Evolutionary conservation across 2,888 invertebrate genomes (phyloP).

Genomic region (Plusia festucae): DNA sequence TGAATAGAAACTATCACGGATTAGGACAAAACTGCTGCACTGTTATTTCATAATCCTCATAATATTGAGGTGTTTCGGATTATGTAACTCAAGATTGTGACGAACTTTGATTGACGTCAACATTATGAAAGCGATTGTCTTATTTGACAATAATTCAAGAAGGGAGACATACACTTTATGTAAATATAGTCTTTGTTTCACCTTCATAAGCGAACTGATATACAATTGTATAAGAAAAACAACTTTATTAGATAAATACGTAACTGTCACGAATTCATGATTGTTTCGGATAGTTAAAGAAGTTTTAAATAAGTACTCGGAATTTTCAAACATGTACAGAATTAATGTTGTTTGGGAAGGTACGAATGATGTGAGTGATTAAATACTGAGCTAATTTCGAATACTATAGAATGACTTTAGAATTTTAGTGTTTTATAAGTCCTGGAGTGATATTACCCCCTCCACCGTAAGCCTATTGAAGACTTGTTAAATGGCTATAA

Average conservation of each 20-base stretch:
- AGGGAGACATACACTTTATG: background rate
- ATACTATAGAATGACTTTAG: background rate
- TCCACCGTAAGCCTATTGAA: background rate
- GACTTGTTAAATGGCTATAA: background rate
- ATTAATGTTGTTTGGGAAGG: background rate
- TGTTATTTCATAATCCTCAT: background rate
- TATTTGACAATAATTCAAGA: background rate
- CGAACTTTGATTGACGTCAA: slow-evolving; percentile 4
- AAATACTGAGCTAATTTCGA: slow-evolving; percentile 1
- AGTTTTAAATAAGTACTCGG: background rate
- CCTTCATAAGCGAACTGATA: slow-evolving; percentile 5
- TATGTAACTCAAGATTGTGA: background rate
- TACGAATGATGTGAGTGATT: background rate
- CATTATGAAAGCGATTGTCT: slow-evolving; percentile 3
- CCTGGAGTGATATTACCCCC: background rate
- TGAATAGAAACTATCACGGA: no score
- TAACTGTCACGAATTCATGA: background rate
- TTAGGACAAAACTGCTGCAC: background rate
- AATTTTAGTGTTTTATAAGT: background rate
- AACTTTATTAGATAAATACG: slow-evolving; percentile 7
- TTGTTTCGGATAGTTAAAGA: background rate
- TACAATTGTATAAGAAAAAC: slow-evolving; percentile 3
- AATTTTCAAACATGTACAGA: background rate
- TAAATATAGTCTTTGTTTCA: slow-evolving; percentile 5
- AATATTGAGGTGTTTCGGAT: background rate